These are phyloP conservation scores for Brenthis hecate DNA, from an alignment of 2,888 invertebrate genomes.

Conservation along the genomic window DNA sequence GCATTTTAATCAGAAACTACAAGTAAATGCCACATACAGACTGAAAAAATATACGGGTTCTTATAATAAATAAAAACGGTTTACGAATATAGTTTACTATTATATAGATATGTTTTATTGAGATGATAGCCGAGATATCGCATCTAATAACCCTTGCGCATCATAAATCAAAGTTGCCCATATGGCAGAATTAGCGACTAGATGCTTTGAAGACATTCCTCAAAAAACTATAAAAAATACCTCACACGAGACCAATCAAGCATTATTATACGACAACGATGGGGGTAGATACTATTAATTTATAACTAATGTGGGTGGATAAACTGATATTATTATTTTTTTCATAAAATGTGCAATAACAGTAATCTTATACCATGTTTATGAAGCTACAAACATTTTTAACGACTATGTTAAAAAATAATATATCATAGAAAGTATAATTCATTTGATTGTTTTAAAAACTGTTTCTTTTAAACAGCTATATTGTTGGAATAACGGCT, in stretches of 20 bases:
- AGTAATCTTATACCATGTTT: slow-evolving; percentile 68
- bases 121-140: slow-evolving; percentile 23
- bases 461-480: no score
- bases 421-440: not conserved
- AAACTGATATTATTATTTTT: slow-evolving; percentile 76
- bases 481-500: no score
- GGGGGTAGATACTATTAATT: slow-evolving; percentile 81
- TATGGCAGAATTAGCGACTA: slow-evolving; percentile 66
- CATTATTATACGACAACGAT: slow-evolving; percentile 76
- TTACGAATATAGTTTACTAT: not conserved
- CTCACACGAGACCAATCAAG: slow-evolving; percentile 77
- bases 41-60: not conserved
- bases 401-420: slow-evolving; percentile 3
- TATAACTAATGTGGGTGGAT: slow-evolving; percentile 82
- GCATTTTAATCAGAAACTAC: no score
- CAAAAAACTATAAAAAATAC: slow-evolving; percentile 77
- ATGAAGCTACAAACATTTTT: slow-evolving; percentile 50
- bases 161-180: slow-evolving; percentile 68
- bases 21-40: not conserved
- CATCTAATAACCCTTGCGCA: slow-evolving; percentile 32
- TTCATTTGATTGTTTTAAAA: no score
- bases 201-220: slow-evolving; percentile 60
- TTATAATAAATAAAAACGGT: not conserved
- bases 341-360: slow-evolving; percentile 64
- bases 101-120: slow-evolving; percentile 8